phyloP scores from a whole-genome alignment of 2,113 vertebrate genomes.

The Himantopus leucocephalus region DNA sequence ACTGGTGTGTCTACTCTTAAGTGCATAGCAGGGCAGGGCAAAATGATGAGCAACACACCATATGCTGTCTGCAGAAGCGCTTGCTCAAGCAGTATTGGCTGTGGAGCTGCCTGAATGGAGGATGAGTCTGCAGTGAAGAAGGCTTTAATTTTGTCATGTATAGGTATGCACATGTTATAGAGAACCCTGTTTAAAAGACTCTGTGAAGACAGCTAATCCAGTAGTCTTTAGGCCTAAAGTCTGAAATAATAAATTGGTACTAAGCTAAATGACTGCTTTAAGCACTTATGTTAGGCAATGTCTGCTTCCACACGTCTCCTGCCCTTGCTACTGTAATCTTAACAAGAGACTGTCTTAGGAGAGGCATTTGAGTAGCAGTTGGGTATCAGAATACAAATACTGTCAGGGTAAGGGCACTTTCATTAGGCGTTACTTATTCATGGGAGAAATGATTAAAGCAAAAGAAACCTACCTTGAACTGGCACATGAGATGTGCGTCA shows the following conservation, averaged over 20 bases:
- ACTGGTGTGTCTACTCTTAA: not conserved
- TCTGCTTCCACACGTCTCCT: not conserved
- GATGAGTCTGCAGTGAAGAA: not conserved
- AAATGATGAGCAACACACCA: rapidly evolving
- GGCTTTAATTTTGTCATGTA: not conserved
- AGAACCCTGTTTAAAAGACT: not conserved
- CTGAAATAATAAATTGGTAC: not conserved
- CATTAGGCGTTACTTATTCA: slow-evolving; percentile 8
- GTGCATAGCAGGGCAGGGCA: not conserved
- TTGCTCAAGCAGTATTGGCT: not conserved
- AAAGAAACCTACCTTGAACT: not conserved
- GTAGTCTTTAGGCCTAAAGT: not conserved
- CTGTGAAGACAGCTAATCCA: not conserved
- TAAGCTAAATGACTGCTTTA: not conserved
- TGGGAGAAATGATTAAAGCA: not conserved
- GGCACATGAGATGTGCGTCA: not conserved
- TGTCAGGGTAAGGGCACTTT: not conserved
- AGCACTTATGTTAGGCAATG: not conserved
- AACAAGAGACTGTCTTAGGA: not conserved
- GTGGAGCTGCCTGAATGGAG: not conserved
- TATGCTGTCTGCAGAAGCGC: not conserved
- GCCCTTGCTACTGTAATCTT: not conserved
- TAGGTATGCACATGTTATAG: not conserved
- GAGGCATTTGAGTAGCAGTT: not conserved
- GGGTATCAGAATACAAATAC: slow-evolving; percentile 1